Base-by-base conservation (phyloP, 1,140 invertebrate species). In the Cydia splendana region DNA sequence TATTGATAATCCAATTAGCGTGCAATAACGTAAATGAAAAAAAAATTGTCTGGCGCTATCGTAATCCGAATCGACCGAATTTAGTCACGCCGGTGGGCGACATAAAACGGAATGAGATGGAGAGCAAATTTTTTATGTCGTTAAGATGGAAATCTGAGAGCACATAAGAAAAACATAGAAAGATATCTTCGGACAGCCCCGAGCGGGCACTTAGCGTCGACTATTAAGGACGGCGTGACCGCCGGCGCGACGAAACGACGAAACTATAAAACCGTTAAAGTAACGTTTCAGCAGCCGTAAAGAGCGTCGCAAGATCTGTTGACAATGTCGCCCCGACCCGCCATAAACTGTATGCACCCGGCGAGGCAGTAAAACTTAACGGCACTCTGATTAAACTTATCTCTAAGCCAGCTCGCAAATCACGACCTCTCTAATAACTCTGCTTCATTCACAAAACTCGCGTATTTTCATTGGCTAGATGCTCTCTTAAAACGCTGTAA, bases 191-290 rank as follows among this genome's bases (percentile, higher is more conserved):
- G 86, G 88, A 84, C 86, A 82, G 88, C 89, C 91, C 80, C 88
- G 88, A 85, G 89, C 89, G 89, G 87, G 90, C 89, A 93, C 91
- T 93, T 92, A 93, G 91, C 88, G 88, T 77, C 75, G 84, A 86
- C 90, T 91, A 93, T 93, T 92, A 93, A 88, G 89, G 85, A 83
- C 84, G 83, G 79, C 82, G 89, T 87, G 88, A 89, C 88, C 90
- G 89, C 86, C 85, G 85, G 87, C 82, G 85, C 85, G 87, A 85
- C 87, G 87, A 82, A 88, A 89, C 90, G 91, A 88, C 89, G 86
- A 90, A 91, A 91, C 91, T 93, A 93, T 93, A 93, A 93, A 93
- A 93, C 89, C 88, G 89, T 93, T 93, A 93, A 93, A 93, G 89
- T 87, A 92, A 89, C 90, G 88, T 93, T 92, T 91, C 89, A 92